These are phyloP conservation scores for Hirtodrosophila alboralis DNA, from an alignment of 2,888 invertebrate species.

Conservation along the genomic window DNA sequence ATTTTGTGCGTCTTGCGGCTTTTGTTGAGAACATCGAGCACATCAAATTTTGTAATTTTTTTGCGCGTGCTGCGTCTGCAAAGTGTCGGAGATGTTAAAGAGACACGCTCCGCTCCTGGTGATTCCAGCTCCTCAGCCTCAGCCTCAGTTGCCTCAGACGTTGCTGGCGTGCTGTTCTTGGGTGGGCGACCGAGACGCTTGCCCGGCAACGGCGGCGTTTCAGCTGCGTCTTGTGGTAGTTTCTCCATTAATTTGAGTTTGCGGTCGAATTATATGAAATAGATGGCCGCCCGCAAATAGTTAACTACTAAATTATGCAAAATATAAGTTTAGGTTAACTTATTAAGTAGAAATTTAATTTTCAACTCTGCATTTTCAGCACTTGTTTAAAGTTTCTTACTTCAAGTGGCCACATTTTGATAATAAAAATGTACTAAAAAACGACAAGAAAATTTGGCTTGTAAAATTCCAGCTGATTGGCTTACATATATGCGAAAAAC, in stretches of 20 bases:
- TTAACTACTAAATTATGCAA: too few species aligned
- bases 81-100: slow-evolving; percentile 29
- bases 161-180: slow-evolving; percentile 19
- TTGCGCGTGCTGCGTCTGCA: slow-evolving; percentile 83
- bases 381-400: slow-evolving; percentile 32
- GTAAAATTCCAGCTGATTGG: slow-evolving; percentile 26
- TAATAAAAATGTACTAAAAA: slow-evolving; percentile 31
- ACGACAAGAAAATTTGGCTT: slow-evolving; percentile 14
- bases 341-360: background rate
- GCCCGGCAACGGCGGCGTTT: slow-evolving; percentile 9
- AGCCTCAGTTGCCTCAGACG: slow-evolving; percentile 9
- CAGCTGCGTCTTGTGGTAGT: slow-evolving; percentile 13
- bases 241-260: slow-evolving; percentile 33
- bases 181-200: slow-evolving; percentile 46
- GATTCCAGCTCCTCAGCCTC: slow-evolving; percentile 17
- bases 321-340: too few species aligned
- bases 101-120: slow-evolving; percentile 10
- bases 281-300: background rate
- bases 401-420: slow-evolving; percentile 9
- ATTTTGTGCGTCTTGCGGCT: slow-evolving; percentile 82
- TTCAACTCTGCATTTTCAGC: slow-evolving; percentile 1
- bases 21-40: slow-evolving; percentile 82
- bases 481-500: background rate
- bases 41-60: slow-evolving; percentile 83
- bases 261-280: background rate